Base-by-base conservation (phyloP, 2,113 vertebrate genomes). In the Thamnaconus septentrionalis region DNA sequence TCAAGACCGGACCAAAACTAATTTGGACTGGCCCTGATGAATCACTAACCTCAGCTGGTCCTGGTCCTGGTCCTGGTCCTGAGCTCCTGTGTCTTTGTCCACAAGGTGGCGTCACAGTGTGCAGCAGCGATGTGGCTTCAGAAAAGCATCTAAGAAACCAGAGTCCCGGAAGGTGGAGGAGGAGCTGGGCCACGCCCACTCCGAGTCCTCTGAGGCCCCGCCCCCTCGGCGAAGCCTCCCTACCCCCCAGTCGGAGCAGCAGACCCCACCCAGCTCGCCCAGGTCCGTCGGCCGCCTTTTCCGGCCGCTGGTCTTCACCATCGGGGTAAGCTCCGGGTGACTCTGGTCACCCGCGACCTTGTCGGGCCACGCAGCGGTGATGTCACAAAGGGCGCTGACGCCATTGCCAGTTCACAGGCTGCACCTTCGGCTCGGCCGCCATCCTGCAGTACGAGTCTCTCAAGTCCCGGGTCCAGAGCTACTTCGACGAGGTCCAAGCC, bases 401-500 rank as follows among this genome's bases (percentile, higher is more conserved):
- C 72, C 82, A 56, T 62, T 31, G 67, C 89, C 79, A 99, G 97
- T 97, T 98, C 88, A 95, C 97, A 95, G 96, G 96, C 80, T 94
- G 94, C 81, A 90, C 90, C 12, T 99, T 99, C 59, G 94, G 93
- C 8, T 82, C 90, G 1, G 97, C 96, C 5, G 94, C 97, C 58
- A 94, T 99, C 83, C 98, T 95, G 96, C 97, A 99, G 74, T 99
- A 99, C 44, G 97, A 99, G 80, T 89, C 93, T 2, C 85, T 99
- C 52, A 98, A 98, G 88, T 93, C 90, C 2, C 91, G 91, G 0
- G 94, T 98, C 41, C 94, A 95, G 88, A 94, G 81, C 76, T 96
- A 96, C 71, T 94, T 97, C 0, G 89, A 95, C 64, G 93, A 93
- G 12, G 71, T 93, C 45, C 88, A 91, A 59, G 89, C 92, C 0